A percentile compares a stretch with the other conserved stretches of the same genome.
phyloP scores from a whole-genome alignment of 2,797 vertebrate genomes.

The Neostethus bicornis region DNA sequence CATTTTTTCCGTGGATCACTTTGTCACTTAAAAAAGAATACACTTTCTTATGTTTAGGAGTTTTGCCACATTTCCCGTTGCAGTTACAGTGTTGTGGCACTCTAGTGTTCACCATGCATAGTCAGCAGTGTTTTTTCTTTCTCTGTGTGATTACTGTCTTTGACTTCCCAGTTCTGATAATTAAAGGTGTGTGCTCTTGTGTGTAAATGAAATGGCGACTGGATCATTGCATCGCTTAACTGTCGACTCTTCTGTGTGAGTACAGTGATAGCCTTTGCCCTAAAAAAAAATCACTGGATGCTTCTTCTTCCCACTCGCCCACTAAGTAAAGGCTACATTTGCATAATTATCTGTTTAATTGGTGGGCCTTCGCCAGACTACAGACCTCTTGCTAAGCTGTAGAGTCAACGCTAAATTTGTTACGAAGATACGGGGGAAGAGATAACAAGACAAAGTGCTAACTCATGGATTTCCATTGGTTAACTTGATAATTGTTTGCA shows the following conservation, averaged over 20 bases:
- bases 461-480: constrained; percentile 75
- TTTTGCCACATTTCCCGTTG: too few relatives aligned
- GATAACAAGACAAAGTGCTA: constrained; percentile 79
- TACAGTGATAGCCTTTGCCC: constrained; percentile 56
- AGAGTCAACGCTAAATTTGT: constrained; percentile 75
- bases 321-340: constrained; percentile 87
- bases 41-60: constrained; percentile 11
- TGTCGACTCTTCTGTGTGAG: constrained; percentile 40
- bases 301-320: constrained; percentile 79
- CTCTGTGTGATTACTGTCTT: constrained; percentile 59
- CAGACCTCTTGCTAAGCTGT: constrained; percentile 59
- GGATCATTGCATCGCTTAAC: constrained; percentile 32
- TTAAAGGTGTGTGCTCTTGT: constrained; percentile 53
- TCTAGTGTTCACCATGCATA: constrained; percentile 46
- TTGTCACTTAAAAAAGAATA: too few relatives aligned
- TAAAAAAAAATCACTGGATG: constrained; percentile 56
- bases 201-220: constrained; percentile 42
- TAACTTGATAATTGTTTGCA: constrained; percentile 79
- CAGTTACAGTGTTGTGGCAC: constrained; percentile 39
- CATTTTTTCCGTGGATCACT: too few relatives aligned
- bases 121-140: constrained; percentile 53
- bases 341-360: constrained; percentile 87
- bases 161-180: constrained; percentile 57
- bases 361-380: constrained; percentile 71
- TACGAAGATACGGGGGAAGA: constrained; percentile 74